Evolutionary conservation across 64 coral and sea anemone genomes (phyloP), one percentile per base, ranked within the genome.

Genomic region (Dendrophyllia cribrosa): DNA sequence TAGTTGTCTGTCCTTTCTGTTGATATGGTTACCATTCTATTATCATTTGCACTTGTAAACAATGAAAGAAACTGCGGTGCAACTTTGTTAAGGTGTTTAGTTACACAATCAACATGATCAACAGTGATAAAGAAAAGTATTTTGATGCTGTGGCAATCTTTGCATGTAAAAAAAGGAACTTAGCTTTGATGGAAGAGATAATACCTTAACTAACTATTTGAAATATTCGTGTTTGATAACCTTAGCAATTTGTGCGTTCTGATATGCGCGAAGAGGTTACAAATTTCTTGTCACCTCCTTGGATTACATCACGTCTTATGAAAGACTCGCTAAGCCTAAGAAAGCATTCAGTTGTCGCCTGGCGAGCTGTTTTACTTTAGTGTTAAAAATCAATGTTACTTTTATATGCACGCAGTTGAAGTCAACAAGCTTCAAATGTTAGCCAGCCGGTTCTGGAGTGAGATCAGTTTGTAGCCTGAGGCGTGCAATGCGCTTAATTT

Each of bases 151-250:
- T 23, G 19, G 13, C 44, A 75, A 53, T n/a, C 2, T 56, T 56
- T 77, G 45, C 45, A 34, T 34, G 2, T 34, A 34, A 34, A 34
- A 20, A 6, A 23, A 43, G 13, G 8, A 43, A 20, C 14, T 11
- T n/a, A 65, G 79, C 17, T 63, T 65, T 82, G 79, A 82, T 65
- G 24, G 0, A 48, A n/a, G 58, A 82, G 79, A 82, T 82, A 82
- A 75, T 25, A 21, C 8, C 49, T 11, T 20, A 56, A 77, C 75
- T 77, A 21, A 25, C 19, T 58, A 77, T 77, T 77, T 12, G 11
- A 55, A 55, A 49, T 55, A 55, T 77, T 55, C 75, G 2, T 77
- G 50, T 52, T 58, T 23, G 75, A 77, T 77, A 77, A 77, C 75
- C 51, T 56, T 22, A 15, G 51, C 48, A 64, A 20, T 64, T 77